Evolutionary conservation across 2,113 vertebrate genomes (phyloP), one percentile per base, ranked within the genome.

Genomic region (Petaurus breviceps): DNA sequence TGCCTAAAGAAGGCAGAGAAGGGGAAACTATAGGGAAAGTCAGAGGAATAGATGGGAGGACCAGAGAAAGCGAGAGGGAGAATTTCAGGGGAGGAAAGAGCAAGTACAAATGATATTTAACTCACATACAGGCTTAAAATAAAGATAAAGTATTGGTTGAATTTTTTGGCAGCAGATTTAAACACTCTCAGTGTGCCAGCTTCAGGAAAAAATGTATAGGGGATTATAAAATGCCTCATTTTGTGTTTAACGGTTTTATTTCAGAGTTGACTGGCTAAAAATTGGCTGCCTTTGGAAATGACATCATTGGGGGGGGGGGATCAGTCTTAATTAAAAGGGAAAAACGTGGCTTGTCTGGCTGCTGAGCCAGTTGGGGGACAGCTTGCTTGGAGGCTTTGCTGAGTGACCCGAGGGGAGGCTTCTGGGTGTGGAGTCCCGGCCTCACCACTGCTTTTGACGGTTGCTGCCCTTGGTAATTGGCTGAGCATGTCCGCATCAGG

Each of bases 211-310:
- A 89, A 95, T 8, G 54, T 92, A 57, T 54, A 51, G 0, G 93
- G 96, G 94, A 91, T 94, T 95, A 94, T 54, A 93, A 93, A 96
- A 93, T 52, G 51, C 89, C 94, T 96, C 19, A 11, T 92, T 97
- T 95, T 97, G 55, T 94, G 51, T 96, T 96, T 90, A 95, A 92
- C 50, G 57, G 89, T 89, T 96, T 90, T 8, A 47, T 97, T 97
- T 97, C 96, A 94, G 97, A 95, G n/a, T 31, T 3, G 61, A 91
- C 57, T 55, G 91, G 94, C 92, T 97, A 37, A 97, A 46, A 93
- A 77, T 95, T 95, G 51, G n/a, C 96, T 68, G 53, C 92, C 19
- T 55, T 96, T 97, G 93, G 93, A 95, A 97, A 94, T 52, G 94
- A 94, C 91, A 37, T 95, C 51, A 46, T 89, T 91, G 3, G 0